Evolutionary conservation across 2,113 vertebrate species (phyloP), one percentile per base, ranked within the genome.

Genomic region (Grus americana): DNA sequence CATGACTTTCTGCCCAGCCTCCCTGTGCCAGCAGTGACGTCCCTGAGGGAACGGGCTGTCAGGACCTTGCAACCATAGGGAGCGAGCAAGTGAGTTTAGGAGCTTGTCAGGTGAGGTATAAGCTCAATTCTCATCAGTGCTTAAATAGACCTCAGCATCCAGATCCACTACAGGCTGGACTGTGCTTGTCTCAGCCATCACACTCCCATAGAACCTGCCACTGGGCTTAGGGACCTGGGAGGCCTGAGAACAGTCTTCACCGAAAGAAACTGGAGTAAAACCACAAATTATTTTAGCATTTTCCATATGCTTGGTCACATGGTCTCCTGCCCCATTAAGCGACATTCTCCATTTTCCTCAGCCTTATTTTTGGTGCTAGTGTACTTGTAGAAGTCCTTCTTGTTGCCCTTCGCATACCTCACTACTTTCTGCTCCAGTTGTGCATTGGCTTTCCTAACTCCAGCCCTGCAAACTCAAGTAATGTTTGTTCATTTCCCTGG

Each of bases 31-130:
- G 38, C 10, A 44, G 2, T 32, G 20, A 16, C 11, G 5, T 30
- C 23, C 9, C 5, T 38, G 15, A 67, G 14, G 26, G 8, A 18
- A 29, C 0, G 1, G 4, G 2, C 14, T 40, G 5, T 24, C 55
- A 55, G 9, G 10, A 24, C 40, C 8, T 55, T 63, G 6, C 4
- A 4, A 63, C 17, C 9, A 7, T 17, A 38, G 38, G 38, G 38
- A 38, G 38, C 38, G 38, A 59, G 26, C 1, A 8, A 67, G 5
- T 4, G 3, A 52, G 32, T 26, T 6, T 13, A 11, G 16, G 54
- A 22, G 58, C 70, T 20, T 6, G 7, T 8, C 15, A 32, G 12
- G 3, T 38, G 12, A 62, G 8, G 8, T 44, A 15, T 8, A 65
- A 75, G 6, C 10, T 50, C 38, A 7, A 17, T 59, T 83, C 12